Base-by-base conservation (phyloP, 1,140 invertebrate genomes). In the Anagrus nilaparvatae region DNA sequence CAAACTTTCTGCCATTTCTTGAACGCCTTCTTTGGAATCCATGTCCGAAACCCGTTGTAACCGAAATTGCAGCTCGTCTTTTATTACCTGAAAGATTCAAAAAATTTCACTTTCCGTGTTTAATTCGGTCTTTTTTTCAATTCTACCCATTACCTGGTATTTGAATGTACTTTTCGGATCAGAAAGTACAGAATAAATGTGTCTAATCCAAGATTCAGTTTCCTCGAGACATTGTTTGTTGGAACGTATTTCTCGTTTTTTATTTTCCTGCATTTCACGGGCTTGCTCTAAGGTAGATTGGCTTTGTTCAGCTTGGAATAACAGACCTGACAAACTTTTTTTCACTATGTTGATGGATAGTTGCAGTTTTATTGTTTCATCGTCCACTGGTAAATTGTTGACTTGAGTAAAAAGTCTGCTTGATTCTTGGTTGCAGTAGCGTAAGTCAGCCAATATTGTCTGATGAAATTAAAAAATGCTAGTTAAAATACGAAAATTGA, bases 181-280 rank as follows among this genome's bases (percentile, higher is more conserved):
- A 32, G 47, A 54, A 5, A 68, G 54, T 10, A 44, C 48, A 1
- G 55, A 36, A 31, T 54, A 46, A 17, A 66, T 44, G 12, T 44
- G 53, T 47, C 43, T 55, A 13, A 82, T 58, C 79, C 79, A 82
- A 27, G 60, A 53, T 49, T 81, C 77, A 0, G 80, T 70, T 53
- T 81, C 75, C 24, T 67, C 69, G 25, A 82, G 65, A 51, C 79
- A 67, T 34, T 61, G 53, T 57, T 75, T 74, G 48, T 83, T 82
- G 27, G 68, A 49, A 16, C 67, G 52, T 8, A 81, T 59, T 55
- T 82, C 73, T 46, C 72, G 52, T 20, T 72, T 59, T n/a, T 72
- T 69, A 49, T 69, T 70, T 44, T 71, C 64, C 48, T 75, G 72
- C 0, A 59, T 59, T 37, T 62, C 65, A 47, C 70, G 70, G 23